Evolutionary conservation across 1,140 invertebrate species (phyloP), one percentile per base, ranked within the genome.

Genomic region (Subanguina moxae): DNA sequence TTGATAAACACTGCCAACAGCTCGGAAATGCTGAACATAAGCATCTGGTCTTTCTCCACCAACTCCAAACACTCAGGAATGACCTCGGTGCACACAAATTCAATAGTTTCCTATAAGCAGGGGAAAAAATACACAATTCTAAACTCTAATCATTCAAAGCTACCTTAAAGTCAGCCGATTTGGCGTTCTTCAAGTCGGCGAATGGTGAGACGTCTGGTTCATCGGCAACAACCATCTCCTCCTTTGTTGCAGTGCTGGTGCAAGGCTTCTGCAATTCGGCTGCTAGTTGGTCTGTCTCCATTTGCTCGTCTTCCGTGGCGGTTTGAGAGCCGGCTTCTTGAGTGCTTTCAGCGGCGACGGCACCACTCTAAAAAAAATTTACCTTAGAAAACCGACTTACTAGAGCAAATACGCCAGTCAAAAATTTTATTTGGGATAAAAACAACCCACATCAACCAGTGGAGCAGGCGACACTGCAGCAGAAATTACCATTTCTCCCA

Each of bases 1-100:
- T 70, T 62, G 27, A 61, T 45, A 28, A 71, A 71, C 23, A 73
- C 66, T 3, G 69, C 23, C 1, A 71, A n/a, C n/a, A 71, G 30
- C 58, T 71, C 68, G 28, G 69, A 27, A 1, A 71, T 38, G 23
- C 69, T 61, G n/a, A 71, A 7, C 19, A 71, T 52, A 0, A 73
- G 52, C 45, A 57, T 43, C 7, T 32, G 56, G 57, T 71, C 61
- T 21, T 62, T 32, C 11, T 64, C 43, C 32, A 71, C 28, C 21
- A 71, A 57, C 21, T 57, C 25, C 42, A 71, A 57, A 25, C 69
- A 71, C 19, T 56, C 32, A 13, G 52, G 52, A 15, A 71, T 43
- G 15, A 71, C 43, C 13, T 71, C 52, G 13, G 58, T 58, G 70
- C 70, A 71, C 1, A 71, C 25, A 62, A 73, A 48, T 15, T 71